These are phyloP conservation scores for Microtus richardsoni DNA, from an alignment of 2,113 vertebrate genomes.

Conservation along the genomic window DNA sequence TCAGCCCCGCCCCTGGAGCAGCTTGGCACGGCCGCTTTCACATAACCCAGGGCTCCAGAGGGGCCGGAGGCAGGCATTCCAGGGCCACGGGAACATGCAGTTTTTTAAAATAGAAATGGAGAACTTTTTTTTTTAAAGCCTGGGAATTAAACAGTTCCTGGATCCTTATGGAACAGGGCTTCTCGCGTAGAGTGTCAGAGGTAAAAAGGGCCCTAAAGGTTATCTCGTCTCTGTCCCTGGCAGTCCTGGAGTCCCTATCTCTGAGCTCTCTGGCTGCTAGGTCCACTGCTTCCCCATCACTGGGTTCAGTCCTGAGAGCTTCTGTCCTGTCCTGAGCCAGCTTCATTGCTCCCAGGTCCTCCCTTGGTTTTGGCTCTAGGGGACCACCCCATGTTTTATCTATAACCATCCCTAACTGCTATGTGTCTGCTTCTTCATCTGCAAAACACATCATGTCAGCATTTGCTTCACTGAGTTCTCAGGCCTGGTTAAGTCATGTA, in stretches of 20 bases:
- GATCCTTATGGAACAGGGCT: conserved; percentile 74
- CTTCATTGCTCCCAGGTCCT: not conserved
- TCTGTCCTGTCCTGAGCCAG: not conserved
- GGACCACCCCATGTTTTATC: not conserved
- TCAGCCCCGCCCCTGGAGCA: conserved; percentile 82
- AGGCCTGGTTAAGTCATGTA: not conserved
- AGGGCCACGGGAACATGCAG: conserved; percentile 87
- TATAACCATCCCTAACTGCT: not conserved
- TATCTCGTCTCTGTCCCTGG: conserved; percentile 50
- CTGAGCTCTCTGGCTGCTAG: not conserved
- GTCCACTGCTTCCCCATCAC: not conserved
- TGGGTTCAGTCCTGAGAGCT: not conserved
- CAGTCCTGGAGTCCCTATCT: not conserved
- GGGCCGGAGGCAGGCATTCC: conserved; percentile 87
- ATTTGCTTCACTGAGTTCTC: not conserved
- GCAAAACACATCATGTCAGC: not conserved
- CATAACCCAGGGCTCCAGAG: conserved; percentile 95
- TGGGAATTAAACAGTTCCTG: conserved; percentile 91
- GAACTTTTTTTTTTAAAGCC: conserved; percentile 87
- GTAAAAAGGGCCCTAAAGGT: conserved; percentile 45
- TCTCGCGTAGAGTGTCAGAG: conserved; percentile 65
- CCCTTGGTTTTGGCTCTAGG: not conserved
- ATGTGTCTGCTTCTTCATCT: not conserved
- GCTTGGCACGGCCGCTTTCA: conserved; percentile 92
- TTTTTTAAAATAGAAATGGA: conserved; percentile 93